Conservation (phyloP, 2,113 vertebrate genomes). For the Muscicapa adusta region DNA sequence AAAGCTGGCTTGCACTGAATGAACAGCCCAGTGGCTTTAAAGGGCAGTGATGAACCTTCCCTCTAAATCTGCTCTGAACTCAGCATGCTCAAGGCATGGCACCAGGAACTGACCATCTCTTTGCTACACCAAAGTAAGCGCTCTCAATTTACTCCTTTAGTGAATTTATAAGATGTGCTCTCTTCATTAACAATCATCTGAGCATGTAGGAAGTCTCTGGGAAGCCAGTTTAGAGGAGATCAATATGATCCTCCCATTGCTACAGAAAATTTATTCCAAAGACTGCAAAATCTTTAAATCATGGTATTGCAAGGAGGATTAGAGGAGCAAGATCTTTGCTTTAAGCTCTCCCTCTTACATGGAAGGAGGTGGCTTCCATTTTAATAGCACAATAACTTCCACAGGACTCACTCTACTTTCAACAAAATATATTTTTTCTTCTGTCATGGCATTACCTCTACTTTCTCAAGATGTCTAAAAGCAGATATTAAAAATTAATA, state of each 20-base stretch:
- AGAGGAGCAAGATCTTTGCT: background rate
- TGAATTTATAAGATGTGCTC: background rate
- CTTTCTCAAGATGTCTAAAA: conserved; percentile 5
- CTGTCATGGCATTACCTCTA: background rate
- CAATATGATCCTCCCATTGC: background rate
- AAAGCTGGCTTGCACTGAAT: background rate
- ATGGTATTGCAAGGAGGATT: background rate
- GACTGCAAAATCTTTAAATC: background rate
- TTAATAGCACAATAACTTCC: background rate
- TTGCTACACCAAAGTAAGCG: fast-evolving
- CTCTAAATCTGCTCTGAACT: background rate
- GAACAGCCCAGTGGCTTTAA: background rate
- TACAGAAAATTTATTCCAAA: background rate
- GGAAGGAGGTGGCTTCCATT: background rate
- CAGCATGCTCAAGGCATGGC: fast-evolving
- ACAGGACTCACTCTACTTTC: background rate
- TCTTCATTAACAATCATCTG: background rate
- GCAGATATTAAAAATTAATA: background rate
- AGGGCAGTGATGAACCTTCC: background rate
- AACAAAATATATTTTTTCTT: background rate
- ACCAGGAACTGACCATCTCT: background rate
- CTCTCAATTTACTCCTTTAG: background rate
- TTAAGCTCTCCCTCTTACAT: background rate
- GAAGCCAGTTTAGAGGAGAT: background rate
- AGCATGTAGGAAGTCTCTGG: background rate